These are phyloP conservation scores for Drosophila biarmipes DNA, from an alignment of 1,140 invertebrate species.

Conservation along the genomic window DNA sequence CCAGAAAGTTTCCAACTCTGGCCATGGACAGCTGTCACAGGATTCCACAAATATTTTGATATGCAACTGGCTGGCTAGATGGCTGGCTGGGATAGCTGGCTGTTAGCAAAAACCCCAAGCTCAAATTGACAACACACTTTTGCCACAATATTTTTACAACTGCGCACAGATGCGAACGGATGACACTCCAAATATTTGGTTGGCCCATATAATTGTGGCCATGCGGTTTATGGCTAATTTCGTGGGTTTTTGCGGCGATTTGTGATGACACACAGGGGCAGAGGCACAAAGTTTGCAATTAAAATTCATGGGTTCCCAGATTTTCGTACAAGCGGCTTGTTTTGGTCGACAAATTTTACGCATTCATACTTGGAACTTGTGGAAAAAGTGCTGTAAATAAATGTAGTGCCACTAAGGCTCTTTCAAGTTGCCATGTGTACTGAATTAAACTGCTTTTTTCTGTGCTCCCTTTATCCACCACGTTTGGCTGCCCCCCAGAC, in stretches of 20 bases:
- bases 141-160: conserved; percentile 80
- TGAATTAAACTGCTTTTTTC: conserved; percentile 7
- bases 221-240: conserved; percentile 71
- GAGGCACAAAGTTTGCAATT: conserved; percentile 32
- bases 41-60: conserved; percentile 77
- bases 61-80: conserved; percentile 52
- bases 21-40: conserved; percentile 59
- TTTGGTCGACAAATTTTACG: background rate
- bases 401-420: background rate
- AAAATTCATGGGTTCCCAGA: conserved; percentile 30
- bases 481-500: conserved; percentile 26
- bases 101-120: conserved; percentile 58
- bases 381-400: background rate
- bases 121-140: conserved; percentile 74
- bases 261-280: background rate
- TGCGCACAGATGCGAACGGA: conserved; percentile 35
- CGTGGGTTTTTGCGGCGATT: conserved; percentile 14
- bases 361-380: background rate
- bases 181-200: conserved; percentile 70
- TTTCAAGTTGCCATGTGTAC: conserved; percentile 17
- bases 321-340: conserved; percentile 19
- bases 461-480: background rate
- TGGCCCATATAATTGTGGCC: conserved; percentile 68
- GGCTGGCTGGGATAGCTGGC: conserved; percentile 11
- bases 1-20: conserved; percentile 47